phyloP scores from a whole-genome alignment of 2,113 vertebrate genomes.

The Planiliza haematocheilus region DNA sequence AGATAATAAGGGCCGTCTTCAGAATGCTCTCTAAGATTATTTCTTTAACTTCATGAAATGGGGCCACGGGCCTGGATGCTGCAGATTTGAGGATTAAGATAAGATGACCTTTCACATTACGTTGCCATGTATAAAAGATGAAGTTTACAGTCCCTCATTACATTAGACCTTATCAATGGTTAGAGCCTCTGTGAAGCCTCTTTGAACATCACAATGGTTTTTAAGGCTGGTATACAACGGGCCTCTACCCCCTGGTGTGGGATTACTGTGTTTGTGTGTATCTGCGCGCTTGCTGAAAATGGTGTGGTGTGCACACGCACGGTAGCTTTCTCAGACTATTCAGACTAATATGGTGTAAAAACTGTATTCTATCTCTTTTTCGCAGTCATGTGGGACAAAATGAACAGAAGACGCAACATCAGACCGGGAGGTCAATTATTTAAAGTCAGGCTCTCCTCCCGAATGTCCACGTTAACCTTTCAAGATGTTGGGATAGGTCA shows the following conservation, averaged over 20 bases:
- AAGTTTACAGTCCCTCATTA: conserved; percentile 81
- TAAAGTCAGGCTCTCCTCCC: background rate
- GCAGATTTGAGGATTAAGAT: conserved; percentile 85
- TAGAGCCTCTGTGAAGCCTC: conserved; percentile 74
- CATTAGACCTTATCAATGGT: conserved; percentile 81
- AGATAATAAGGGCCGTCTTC: conserved; percentile 78
- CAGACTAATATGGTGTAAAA: conserved; percentile 41
- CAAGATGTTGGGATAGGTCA: background rate
- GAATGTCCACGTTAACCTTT: conserved; percentile 12
- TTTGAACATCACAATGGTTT: conserved; percentile 77
- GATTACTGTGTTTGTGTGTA: conserved; percentile 69
- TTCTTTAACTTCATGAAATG: conserved; percentile 81
- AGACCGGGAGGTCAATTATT: background rate
- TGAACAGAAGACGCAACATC: background rate
- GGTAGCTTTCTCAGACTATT: conserved; percentile 47
- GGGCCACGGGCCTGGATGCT: conserved; percentile 75
- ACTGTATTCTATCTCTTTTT: conserved; percentile 33
- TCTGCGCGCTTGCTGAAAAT: conserved; percentile 31
- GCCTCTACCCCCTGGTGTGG: conserved; percentile 74
- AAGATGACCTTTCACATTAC: conserved; percentile 84
- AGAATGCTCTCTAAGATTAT: conserved; percentile 81
- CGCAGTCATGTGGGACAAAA: background rate
- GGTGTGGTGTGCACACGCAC: conserved; percentile 39
- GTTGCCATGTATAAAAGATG: conserved; percentile 83
- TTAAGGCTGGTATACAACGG: conserved; percentile 72